Conservation (phyloP, 2,888 invertebrate genomes). For the Erebia aethiops region DNA sequence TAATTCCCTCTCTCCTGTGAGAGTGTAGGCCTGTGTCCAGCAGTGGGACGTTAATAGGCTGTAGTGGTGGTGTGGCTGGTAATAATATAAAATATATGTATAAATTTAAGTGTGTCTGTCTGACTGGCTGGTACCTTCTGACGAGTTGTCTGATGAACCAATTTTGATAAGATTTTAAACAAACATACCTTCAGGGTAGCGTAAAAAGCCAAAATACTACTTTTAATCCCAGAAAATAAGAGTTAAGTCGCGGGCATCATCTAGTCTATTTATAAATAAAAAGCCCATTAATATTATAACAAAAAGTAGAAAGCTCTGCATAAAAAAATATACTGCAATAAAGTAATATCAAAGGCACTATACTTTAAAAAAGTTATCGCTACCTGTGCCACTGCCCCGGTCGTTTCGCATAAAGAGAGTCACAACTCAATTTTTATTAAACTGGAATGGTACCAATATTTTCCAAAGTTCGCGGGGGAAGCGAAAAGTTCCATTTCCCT, state of each 20-base stretch:
- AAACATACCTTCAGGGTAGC: no score
- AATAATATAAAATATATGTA: no score
- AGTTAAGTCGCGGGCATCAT: background rate
- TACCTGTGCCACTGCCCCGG: conserved; percentile 24
- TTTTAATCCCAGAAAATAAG: background rate
- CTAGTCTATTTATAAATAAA: background rate
- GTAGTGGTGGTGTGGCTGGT: no score
- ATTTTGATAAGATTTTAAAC: no score
- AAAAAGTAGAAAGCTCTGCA: background rate
- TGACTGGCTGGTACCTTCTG: no score
- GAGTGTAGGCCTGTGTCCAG: no score
- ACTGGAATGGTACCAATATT: conserved; percentile 47
- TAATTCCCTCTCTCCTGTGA: no score
- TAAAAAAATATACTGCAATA: conserved; percentile 15
- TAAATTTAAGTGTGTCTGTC: no score
- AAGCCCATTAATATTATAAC: background rate
- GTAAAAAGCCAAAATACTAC: no score
- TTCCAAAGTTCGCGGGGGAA: conserved; percentile 45
- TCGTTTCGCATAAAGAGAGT: conserved; percentile 31
- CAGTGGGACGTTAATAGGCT: no score
- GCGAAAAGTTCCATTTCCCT: conserved; percentile 48
- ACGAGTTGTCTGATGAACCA: no score
- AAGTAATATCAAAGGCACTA: conserved; percentile 14
- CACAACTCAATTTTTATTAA: conserved; percentile 49
- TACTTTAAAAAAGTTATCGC: conserved; percentile 14